Conservation (phyloP, 2,113 vertebrate species). For the Neogale vison region DNA sequence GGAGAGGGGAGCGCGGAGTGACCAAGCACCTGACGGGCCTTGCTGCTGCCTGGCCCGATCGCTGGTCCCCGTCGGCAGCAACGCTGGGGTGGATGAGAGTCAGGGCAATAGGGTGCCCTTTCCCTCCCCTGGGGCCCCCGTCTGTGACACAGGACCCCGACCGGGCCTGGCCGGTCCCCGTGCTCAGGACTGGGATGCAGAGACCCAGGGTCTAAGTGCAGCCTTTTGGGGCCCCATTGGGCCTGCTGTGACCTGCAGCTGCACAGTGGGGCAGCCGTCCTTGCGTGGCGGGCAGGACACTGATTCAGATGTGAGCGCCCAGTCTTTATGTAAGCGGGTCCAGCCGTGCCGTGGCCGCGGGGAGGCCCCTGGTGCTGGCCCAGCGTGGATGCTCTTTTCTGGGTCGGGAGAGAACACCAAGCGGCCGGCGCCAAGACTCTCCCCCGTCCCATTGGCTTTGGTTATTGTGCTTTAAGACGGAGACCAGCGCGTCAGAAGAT, state of each 20-base stretch:
- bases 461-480: neutral
- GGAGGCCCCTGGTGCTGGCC: neutral
- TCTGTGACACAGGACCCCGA: too few relatives aligned
- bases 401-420: neutral
- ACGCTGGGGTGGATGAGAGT: neutral
- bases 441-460: neutral
- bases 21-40: neutral
- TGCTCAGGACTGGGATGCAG: neutral
- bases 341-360: neutral
- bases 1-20: too few relatives aligned
- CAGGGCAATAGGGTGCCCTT: neutral
- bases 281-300: accelerated
- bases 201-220: neutral
- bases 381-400: neutral
- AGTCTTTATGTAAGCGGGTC: neutral
- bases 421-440: neutral
- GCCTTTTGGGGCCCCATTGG: neutral
- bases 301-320: neutral
- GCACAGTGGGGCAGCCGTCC: neutral
- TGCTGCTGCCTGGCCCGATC: too few relatives aligned
- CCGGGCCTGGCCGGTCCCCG: too few relatives aligned
- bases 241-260: neutral
- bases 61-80: too few relatives aligned
- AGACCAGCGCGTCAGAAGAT: too few relatives aligned
- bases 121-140: too few relatives aligned